Evolutionary conservation across 2,888 invertebrate species (phyloP).

Genomic region (Saturnia japonica): DNA sequence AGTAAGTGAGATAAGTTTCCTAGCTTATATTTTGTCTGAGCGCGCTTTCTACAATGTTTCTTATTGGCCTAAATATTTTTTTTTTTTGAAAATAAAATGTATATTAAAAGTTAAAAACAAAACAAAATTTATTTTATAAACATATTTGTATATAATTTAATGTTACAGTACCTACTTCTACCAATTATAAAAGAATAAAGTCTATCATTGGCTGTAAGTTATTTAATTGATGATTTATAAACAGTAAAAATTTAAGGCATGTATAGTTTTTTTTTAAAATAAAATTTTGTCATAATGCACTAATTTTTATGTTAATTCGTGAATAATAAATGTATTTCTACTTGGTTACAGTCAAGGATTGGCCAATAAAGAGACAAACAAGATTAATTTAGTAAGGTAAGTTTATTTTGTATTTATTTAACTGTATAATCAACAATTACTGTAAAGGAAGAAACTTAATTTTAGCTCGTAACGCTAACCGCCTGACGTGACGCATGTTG

Average conservation of each 20-base stretch:
- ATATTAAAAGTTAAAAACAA: too few species aligned
- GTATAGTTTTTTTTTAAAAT: neutral
- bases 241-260: neutral
- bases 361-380: slow-evolving; percentile 13
- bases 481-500: too few species aligned
- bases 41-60: neutral
- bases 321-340: neutral
- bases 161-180: too few species aligned
- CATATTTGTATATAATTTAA: too few species aligned
- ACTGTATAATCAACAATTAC: neutral
- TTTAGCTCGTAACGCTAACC: too few species aligned
- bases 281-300: neutral
- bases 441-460: too few species aligned
- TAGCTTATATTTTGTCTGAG: neutral
- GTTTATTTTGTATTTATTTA: neutral
- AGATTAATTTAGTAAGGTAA: slow-evolving; percentile 6
- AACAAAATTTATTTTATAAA: too few species aligned
- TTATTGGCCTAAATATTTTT: too few species aligned
- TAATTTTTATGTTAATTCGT: neutral
- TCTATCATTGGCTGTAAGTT: neutral
- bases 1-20: neutral
- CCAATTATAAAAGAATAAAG: too few species aligned
- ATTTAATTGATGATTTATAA: neutral
- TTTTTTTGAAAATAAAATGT: neutral
- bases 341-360: slow-evolving; percentile 19